phyloP scores from a whole-genome alignment of 2,797 vertebrate species.

The Adelosebastes latens region DNA sequence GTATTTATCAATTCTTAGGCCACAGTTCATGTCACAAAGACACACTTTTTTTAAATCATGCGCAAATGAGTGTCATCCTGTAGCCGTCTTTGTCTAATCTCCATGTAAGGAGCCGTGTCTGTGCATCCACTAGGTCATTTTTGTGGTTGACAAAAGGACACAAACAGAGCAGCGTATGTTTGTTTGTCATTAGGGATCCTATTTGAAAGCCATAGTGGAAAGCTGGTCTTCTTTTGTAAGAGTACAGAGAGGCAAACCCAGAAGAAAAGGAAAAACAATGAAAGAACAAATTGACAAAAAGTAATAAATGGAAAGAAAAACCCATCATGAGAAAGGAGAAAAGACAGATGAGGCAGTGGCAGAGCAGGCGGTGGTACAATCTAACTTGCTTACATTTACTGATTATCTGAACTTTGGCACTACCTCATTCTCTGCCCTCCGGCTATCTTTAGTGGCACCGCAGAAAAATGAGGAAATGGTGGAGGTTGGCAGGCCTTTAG shows the following conservation, averaged over 20 bases:
- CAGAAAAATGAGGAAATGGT: conserved; percentile 67
- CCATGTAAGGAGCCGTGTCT: neutral
- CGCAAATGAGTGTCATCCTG: neutral
- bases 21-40: conserved; percentile 4
- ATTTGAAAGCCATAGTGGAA: neutral
- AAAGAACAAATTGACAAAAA: neutral
- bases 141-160: neutral
- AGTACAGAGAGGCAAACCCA: neutral
- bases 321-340: neutral
- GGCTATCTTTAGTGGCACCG: conserved; percentile 38
- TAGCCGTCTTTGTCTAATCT: conserved; percentile 3
- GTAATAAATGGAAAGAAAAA: neutral
- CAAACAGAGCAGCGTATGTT: neutral
- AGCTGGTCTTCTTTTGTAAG: neutral
- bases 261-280: neutral
- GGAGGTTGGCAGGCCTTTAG: neutral
- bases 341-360: neutral
- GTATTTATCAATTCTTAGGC: neutral
- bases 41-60: conserved; percentile 1
- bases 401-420: conserved; percentile 73
- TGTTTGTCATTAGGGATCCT: neutral
- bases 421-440: conserved; percentile 68
- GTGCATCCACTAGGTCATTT: neutral
- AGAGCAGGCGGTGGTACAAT: neutral
- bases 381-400: conserved; percentile 11